Conservation (phyloP, 2,888 invertebrate species). For the Eupeodes luniger region DNA sequence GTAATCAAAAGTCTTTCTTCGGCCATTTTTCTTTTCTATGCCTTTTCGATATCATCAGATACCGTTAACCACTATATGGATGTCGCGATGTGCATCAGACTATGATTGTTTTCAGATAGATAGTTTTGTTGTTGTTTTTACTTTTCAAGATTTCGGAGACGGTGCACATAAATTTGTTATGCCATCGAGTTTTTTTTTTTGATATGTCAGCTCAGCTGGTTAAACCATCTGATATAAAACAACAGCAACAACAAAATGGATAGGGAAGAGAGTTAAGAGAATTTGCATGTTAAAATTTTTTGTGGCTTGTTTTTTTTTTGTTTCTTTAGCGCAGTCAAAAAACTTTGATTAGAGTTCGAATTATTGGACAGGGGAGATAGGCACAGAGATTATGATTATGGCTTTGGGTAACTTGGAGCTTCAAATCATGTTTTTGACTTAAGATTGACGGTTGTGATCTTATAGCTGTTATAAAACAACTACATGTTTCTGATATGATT, state of each 20-base stretch:
- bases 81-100: conserved; percentile 42
- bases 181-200: conserved; percentile 39
- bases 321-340: background rate
- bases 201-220: conserved; percentile 53
- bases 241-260: background rate
- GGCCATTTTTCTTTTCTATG: conserved; percentile 34
- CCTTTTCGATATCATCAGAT: conserved; percentile 43
- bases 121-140: background rate
- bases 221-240: conserved; percentile 36
- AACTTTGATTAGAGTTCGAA: conserved; percentile 26
- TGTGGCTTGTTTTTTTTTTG: background rate
- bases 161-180: conserved; percentile 41
- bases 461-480: background rate
- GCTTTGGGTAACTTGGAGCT: background rate
- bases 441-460: conserved; percentile 17
- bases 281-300: conserved; percentile 7
- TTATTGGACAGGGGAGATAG: background rate
- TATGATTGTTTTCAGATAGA: conserved; percentile 15
- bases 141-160: conserved; percentile 47
- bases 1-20: conserved; percentile 55
- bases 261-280: background rate
- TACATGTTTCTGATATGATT: background rate
- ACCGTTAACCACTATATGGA: conserved; percentile 33
- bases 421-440: background rate
- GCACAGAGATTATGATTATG: conserved; percentile 16